Evolutionary conservation across 2,113 vertebrate species (phyloP).

Genomic region (Centropristis striata): DNA sequence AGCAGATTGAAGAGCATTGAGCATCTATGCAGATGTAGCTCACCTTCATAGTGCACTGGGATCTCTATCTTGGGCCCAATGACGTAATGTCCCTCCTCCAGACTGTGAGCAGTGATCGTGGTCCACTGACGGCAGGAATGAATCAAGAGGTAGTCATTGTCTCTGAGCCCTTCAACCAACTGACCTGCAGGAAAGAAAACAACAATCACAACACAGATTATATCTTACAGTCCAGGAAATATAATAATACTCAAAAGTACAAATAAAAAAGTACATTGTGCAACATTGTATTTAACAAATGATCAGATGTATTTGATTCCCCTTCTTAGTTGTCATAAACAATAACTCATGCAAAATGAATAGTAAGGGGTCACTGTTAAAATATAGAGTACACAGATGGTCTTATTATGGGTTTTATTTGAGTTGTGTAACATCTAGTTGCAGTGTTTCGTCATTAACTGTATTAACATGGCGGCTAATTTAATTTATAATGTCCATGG

Average conservation of each 20-base stretch:
- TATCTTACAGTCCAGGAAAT: not conserved
- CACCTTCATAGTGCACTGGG: conserved; percentile 99
- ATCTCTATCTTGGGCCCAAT: conserved; percentile 99
- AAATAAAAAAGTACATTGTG: not conserved
- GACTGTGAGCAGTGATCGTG: conserved; percentile 97
- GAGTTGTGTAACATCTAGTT: not conserved
- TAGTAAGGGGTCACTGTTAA: not conserved
- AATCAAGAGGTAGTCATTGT: conserved; percentile 97
- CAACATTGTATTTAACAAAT: not conserved
- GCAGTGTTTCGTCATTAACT: not conserved
- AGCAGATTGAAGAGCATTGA: not conserved
- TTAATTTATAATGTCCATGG: not conserved
- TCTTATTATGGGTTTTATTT: not conserved
- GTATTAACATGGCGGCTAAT: not conserved
- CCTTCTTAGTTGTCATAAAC: too few relatives aligned
- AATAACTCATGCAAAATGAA: not conserved
- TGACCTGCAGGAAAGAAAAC: conserved; percentile 87
- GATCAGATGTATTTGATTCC: too few relatives aligned
- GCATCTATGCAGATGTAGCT: conserved; percentile 40
- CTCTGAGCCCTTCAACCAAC: conserved; percentile 93
- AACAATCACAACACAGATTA: conserved; percentile 2
- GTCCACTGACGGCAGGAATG: conserved; percentile 99
- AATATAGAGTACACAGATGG: not conserved
- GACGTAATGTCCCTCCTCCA: conserved; percentile 99
- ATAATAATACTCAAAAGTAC: not conserved